A percentile compares a stretch with the other conserved stretches of the same genome.
phyloP scores from a whole-genome alignment of 2,113 vertebrate genomes.

The Mirounga angustirostris region DNA sequence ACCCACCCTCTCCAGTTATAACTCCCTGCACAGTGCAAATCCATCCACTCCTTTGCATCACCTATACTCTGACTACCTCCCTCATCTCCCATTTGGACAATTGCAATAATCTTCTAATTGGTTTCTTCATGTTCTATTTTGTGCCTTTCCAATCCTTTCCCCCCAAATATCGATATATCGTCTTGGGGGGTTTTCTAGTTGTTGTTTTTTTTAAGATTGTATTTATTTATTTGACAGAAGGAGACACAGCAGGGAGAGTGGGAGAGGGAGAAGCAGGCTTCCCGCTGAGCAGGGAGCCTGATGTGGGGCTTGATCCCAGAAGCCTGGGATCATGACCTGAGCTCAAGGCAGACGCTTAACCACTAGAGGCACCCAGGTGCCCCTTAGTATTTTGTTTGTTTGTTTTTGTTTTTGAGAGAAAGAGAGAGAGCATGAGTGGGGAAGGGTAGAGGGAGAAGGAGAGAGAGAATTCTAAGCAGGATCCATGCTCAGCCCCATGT shows the following conservation, averaged over 20 bases:
- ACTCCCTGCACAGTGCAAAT: background rate
- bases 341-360: too few species aligned
- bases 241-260: too few species aligned
- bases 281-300: too few species aligned
- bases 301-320: too few species aligned
- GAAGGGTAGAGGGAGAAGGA: background rate
- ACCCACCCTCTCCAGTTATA: background rate
- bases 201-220: too few species aligned
- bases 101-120: background rate
- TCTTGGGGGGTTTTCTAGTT: background rate
- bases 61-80: background rate
- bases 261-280: too few species aligned
- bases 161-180: background rate
- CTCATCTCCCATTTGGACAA: background rate
- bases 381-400: background rate
- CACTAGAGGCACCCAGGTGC: too few species aligned
- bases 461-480: background rate
- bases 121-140: background rate
- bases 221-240: too few species aligned
- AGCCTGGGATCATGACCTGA: too few species aligned
- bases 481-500: background rate
- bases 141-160: background rate
- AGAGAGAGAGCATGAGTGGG: background rate
- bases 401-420: background rate
- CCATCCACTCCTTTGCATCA: accelerated